Conservation (phyloP, 1,140 invertebrate genomes). For the Diachasmimorpha longicaudata region DNA sequence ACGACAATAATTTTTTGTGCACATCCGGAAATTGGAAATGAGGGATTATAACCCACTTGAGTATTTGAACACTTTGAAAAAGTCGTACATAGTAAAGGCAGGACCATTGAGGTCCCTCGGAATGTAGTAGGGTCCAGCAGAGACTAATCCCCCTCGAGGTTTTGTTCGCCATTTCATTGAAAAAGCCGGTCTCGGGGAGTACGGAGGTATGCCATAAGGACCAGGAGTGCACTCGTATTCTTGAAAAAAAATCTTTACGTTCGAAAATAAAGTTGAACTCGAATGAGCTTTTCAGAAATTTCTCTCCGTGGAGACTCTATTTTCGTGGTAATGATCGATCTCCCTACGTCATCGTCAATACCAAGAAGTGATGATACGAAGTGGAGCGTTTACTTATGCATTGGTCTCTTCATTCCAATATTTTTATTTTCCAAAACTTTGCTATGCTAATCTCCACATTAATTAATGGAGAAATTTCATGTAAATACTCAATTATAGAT, state of each 20-base stretch:
- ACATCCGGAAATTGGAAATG: too few species aligned
- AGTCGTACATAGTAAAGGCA: constrained; percentile 40
- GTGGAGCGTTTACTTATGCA: too few species aligned
- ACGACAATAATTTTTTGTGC: too few species aligned
- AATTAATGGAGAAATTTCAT: background rate
- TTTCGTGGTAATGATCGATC: too few species aligned
- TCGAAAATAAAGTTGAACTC: background rate
- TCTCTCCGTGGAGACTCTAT: background rate
- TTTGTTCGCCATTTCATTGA: constrained; percentile 38
- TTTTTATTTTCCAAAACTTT: too few species aligned
- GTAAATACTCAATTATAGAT: background rate
- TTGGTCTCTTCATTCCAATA: too few species aligned
- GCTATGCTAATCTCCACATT: too few species aligned
- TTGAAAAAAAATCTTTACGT: background rate
- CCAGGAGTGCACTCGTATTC: constrained; percentile 33
- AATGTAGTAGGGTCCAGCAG: constrained; percentile 41
- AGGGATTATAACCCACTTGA: too few species aligned
- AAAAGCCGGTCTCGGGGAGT: constrained; percentile 32
- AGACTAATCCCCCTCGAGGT: background rate
- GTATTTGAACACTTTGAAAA: too few species aligned
- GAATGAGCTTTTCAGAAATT: background rate
- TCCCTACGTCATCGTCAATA: too few species aligned
- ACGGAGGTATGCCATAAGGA: constrained; percentile 37
- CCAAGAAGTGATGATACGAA: too few species aligned
- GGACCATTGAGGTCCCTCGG: constrained; percentile 30